These are phyloP conservation scores for Pogoniulus pusillus DNA, from an alignment of 2,797 vertebrate genomes.

Conservation along the genomic window DNA sequence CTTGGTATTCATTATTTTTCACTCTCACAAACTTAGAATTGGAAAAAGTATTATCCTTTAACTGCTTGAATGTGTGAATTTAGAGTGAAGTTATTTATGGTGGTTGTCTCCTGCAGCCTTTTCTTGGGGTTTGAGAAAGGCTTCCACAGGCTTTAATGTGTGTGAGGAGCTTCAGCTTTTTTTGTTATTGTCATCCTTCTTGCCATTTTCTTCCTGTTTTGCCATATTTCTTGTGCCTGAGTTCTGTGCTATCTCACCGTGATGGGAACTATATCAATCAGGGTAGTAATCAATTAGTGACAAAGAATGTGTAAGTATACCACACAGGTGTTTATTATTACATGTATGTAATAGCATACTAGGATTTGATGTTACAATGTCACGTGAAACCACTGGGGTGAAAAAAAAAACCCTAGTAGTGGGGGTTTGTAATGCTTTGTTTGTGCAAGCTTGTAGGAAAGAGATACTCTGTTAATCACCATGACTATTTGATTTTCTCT, in stretches of 20 bases:
- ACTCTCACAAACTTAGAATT: neutral
- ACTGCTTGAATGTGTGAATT: neutral
- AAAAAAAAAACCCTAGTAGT: neutral
- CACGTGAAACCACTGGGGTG: neutral
- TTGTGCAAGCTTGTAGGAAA: neutral
- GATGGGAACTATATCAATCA: neutral
- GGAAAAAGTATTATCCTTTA: neutral
- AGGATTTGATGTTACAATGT: neutral
- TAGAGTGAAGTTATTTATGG: conserved; percentile 11
- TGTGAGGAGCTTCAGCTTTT: neutral
- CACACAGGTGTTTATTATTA: neutral
- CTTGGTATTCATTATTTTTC: neutral
- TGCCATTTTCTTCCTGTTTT: neutral
- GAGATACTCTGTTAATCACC: neutral
- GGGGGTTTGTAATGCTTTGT: neutral
- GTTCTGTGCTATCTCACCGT: neutral
- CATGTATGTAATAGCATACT: neutral
- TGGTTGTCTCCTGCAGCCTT: neutral
- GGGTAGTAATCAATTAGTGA: neutral
- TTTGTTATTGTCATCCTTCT: neutral
- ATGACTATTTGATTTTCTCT: neutral
- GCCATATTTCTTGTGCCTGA: neutral
- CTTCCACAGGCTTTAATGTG: neutral
- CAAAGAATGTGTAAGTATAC: neutral
- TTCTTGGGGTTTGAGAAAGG: neutral